Percentiles rank a stretch among this genome's conserved stretches.
phyloP scores from a whole-genome alignment of 2,113 vertebrate species.

The Leucopternis melanops region DNA sequence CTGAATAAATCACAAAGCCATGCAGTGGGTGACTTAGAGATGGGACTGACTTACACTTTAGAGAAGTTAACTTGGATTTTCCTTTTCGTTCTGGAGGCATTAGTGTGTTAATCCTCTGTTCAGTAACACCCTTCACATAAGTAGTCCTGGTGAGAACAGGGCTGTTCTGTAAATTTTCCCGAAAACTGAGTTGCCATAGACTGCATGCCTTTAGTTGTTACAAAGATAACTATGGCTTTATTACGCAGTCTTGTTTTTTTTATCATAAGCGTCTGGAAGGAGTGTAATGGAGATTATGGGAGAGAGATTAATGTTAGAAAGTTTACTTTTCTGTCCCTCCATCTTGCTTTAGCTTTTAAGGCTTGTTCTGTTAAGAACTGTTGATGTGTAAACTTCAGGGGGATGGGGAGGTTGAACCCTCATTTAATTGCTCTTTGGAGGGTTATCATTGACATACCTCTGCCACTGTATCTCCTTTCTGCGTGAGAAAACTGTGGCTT shows the following conservation, averaged over 20 bases:
- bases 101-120: neutral
- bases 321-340: neutral
- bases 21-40: neutral
- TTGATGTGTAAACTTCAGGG: neutral
- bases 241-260: neutral
- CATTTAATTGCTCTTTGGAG: neutral
- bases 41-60: neutral
- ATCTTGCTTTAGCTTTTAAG: neutral
- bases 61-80: neutral
- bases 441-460: neutral
- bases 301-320: neutral
- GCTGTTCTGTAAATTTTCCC: neutral
- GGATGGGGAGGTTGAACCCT: neutral
- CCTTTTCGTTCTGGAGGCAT: neutral
- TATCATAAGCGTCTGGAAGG: neutral
- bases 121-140: neutral
- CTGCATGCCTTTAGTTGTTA: neutral
- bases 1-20: rapidly evolving
- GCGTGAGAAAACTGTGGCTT: neutral
- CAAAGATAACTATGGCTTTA: neutral
- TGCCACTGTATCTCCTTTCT: neutral
- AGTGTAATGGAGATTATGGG: neutral
- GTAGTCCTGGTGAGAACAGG: neutral
- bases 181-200: neutral
- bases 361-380: neutral